Evolutionary conservation across 2,113 vertebrate genomes (phyloP), one percentile per base, ranked within the genome.

Genomic region (Chinchilla lanigera): DNA sequence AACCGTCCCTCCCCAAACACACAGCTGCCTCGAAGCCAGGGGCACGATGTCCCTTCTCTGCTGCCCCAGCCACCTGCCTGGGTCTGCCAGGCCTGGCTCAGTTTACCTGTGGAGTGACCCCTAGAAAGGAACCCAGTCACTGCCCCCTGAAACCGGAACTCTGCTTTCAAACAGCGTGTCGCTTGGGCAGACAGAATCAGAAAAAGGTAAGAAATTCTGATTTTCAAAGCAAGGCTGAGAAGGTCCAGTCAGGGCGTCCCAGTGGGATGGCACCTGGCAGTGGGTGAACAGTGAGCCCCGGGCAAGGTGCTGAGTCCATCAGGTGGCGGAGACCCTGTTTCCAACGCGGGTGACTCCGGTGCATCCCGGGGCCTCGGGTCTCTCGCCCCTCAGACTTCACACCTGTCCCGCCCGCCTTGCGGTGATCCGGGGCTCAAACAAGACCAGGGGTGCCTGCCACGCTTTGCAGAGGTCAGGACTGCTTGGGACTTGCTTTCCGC

Each of bases 251-350:
- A 20, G 75, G 20, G 2, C 3, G 6, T 47, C 28, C 61, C 30
- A 30, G 30, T 26, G 20, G 41, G 50, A 81, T 7, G 44, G 41
- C 2, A 24, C 26, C 56, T 26, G 44, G 84, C 26, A 73, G 54
- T 3, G 13, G 38, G 38, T 4, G 35, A 44, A 67, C 26, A 71
- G 63, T 67, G 71, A 56, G 73, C 5, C 22, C 61, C 61, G 33
- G 28, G 38, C 24, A 13, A 81, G 89, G 52, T 22, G 75, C 58
- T 30, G 12, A 56, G 24, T 3, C 4, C 14, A 85, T 3, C 4
- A 17, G 85, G 33, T 2, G 52, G 0, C 0, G 20, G 61, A 38
- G 12, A 11, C 10, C 61, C 61, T 19, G 7, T 0, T 2, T 58
- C 58, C 3, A 44, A 9, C 3, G 35, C 5, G 2, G 85, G 52